Evolutionary conservation across 92 coral and sea anemone genomes (phyloP), one percentile per base, ranked within the genome.

Genomic region (Porites rus): DNA sequence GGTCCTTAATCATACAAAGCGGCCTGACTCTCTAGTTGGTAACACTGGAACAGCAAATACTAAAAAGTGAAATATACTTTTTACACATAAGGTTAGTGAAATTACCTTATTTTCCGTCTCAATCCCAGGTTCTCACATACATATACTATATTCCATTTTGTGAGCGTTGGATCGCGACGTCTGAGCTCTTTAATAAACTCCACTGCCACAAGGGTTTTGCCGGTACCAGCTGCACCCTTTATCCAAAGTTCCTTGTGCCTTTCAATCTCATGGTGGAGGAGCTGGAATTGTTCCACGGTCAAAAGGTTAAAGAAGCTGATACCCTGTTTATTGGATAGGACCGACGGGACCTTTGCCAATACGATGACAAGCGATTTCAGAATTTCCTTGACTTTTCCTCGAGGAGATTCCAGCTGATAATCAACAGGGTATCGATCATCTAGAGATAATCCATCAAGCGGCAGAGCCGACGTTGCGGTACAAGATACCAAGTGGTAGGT

Each of bases 51-150:
- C 11, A 54, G 60, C 10, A 54, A 9, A 54, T 54, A 54, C 2
- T 54, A 7, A 54, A 8, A 56, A 56, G 14, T 10, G 11, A 56
- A 56, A 9, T 8, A 56, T 38, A 38, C 43, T 38, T 38, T 3
- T 38, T 38, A 8, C 6, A 54, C 60, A 10, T 2, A 56, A 56
- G 61, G 14, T 14, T 10, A 56, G 14, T 9, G 12, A 22, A 68
- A 46, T 65, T 66, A 85, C 89, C 81, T 64, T 8, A 85, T 54
- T 50, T 76, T 17, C 9, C 25, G 10, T 19, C 43, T 66, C 7
- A 85, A 25, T 14, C 89, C 89, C 10, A 1, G 56, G 65, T 85
- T 85, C 66, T 85, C 89, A 21, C 89, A 85, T 9, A 85, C 58
- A 11, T 51, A 85, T 5, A 85, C 53, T 6, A 85, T 77, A 21